Base-by-base conservation (phyloP, 2,113 vertebrate species). In the Mobula birostris region DNA sequence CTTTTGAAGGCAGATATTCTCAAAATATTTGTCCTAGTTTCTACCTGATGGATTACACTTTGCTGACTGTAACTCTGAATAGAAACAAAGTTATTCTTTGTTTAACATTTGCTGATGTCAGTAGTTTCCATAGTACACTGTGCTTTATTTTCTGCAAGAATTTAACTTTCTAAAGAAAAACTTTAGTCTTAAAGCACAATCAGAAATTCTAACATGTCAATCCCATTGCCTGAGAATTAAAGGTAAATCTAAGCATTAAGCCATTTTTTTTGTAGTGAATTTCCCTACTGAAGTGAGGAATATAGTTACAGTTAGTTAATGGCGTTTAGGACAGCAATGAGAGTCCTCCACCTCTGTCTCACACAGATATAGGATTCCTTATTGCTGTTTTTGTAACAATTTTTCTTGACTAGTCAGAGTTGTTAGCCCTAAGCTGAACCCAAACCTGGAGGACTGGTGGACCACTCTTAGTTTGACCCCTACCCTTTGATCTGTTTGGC, bases 11-110 rank as follows among this genome's bases (percentile, higher is more conserved):
- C 61, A 88, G 85, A 5, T 66, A 88, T 63, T 88, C 85, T 88
- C 58, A 88, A 88, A 88, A 88, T n/a, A 32, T 88, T n/a, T 88
- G 85, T 19, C 85, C 85, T n/a, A 88, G 17, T 88, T 88, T 88
- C 29, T 14, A 32, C 29, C 58, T 88, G 85, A 63, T 87, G 58
- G 56, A 87, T 87, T 87, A 87, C 24, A 63, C 83, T 87, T 87
- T 87, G 29, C 85, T 17, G 61, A 63, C 9, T 5, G 61, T 63
- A 88, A 17, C 58, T 87, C 58, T 63, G 29, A 63, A 88, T 88
- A 88, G 85, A 32, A 88, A 7, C 85, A 88, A 88, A 88, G 58
- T 66, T 48, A 48, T 48, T 48, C 27, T n/a, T n/a, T 7, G 15
- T 15, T 87, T 87, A n/a, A 58, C 32, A 88, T 88, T 88, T 88